Evolutionary conservation across 1,140 invertebrate genomes (phyloP), one percentile per base, ranked within the genome.

Genomic region (Bombus difficillimus): DNA sequence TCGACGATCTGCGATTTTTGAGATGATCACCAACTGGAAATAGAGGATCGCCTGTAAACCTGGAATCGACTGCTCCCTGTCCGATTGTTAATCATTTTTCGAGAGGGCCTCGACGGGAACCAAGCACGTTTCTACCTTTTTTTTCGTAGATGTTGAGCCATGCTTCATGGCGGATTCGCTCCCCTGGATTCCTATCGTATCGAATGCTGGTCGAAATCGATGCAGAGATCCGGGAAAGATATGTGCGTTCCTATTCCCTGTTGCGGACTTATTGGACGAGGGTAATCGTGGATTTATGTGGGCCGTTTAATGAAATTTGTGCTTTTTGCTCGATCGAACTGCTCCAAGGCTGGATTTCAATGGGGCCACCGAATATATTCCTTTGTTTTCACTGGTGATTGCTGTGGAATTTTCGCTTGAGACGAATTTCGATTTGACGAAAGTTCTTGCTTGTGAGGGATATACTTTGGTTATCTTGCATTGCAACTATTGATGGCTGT

Each of bases 241-340:
- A 84, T 34, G 74, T 66, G n/a, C 32, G 43, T 34, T 66, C 64
- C 13, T 72, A 77, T 77, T 57, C 81, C 59, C 81, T 83, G 53
- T 79, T 84, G 39, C 68, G 32, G 28, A 79, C 39, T 64, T 84
- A 84, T 84, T 72, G 76, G 53, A 72, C 41, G 10, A 32, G 41
- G 76, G 68, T 72, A 79, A 84, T 72, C 66, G 83, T 37, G 83
- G 39, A 84, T 84, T 84, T 84, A 84, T 84, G 76, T 32, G 53
- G 76, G 9, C 25, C n/a, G 41, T 80, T 72, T 80, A 84, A 84
- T 84, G 83, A 84, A 84, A 80, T 84, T 72, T 72, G 53, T 84
- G 83, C 83, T 3, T 37, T 72, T 72, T 71, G 39, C 53, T 53
- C 43, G 75, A 79, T 62, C 66, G 66, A 59, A 28, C 34, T 47